Evolutionary conservation across 2,113 vertebrate species (phyloP).

Genomic region (Eonycteris spelaea): DNA sequence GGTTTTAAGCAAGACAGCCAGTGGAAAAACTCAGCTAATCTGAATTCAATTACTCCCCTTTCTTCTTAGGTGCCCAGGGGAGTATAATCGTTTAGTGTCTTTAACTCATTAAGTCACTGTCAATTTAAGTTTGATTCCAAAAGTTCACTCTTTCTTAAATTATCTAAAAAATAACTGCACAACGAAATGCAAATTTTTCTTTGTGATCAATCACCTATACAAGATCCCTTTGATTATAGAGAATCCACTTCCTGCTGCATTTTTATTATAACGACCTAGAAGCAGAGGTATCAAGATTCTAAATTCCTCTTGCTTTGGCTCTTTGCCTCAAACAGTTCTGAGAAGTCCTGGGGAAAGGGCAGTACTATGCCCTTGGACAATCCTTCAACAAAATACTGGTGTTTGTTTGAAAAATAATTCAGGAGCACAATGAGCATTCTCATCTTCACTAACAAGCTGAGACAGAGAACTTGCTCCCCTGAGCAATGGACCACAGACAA

Average conservation of each 20-base stretch:
- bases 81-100: background rate
- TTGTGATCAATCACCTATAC: background rate
- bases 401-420: background rate
- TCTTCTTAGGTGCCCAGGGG: background rate
- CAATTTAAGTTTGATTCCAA: background rate
- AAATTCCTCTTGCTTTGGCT: background rate
- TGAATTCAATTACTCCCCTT: background rate
- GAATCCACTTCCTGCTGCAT: background rate
- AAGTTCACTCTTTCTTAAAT: conserved; percentile 8
- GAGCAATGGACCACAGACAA: background rate
- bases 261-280: background rate
- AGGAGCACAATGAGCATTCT: background rate
- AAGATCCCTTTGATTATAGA: background rate
- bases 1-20: background rate
- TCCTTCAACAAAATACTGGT: background rate
- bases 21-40: background rate
- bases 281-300: background rate
- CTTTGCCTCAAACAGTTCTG: background rate
- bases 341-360: background rate
- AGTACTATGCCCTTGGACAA: rapidly evolving
- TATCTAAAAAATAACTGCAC: background rate
- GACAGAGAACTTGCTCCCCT: background rate
- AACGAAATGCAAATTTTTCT: background rate
- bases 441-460: background rate
- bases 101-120: background rate